Conservation (phyloP, 2,797 vertebrate species). For the Thalassophryne amazonica region DNA sequence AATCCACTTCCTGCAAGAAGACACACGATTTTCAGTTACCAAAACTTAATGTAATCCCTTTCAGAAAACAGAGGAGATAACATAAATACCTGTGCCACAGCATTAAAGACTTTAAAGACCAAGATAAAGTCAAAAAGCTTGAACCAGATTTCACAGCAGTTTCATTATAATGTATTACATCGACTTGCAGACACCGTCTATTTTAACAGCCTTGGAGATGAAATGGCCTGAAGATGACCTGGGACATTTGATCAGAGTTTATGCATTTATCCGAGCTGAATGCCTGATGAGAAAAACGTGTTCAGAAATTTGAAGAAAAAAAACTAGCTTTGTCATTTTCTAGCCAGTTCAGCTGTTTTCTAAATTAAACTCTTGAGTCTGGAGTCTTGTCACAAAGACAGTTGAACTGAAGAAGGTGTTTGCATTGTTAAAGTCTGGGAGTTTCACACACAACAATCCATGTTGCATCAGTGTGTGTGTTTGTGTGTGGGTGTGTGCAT, state of each 20-base stretch:
- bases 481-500: neutral
- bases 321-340: slow-evolving; percentile 16
- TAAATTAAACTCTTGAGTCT: slow-evolving; percentile 33
- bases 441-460: neutral
- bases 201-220: slow-evolving; percentile 10
- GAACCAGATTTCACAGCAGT: no score
- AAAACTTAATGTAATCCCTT: no score
- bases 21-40: no score
- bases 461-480: neutral
- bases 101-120: no score
- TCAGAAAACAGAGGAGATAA: no score
- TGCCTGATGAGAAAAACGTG: slow-evolving; percentile 23
- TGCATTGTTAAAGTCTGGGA: slow-evolving; percentile 11
- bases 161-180: no score
- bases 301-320: slow-evolving; percentile 7
- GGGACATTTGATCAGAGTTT: slow-evolving; percentile 17
- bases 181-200: slow-evolving; percentile 5
- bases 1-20: no score
- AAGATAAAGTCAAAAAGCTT: no score
- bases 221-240: neutral
- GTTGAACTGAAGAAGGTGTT: slow-evolving; percentile 26
- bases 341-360: neutral
- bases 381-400: slow-evolving; percentile 14
- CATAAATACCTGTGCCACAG: no score
- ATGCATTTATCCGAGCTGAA: slow-evolving; percentile 13